Evolutionary conservation across 2,797 vertebrate species (phyloP).

Genomic region (Anniella stebbinsi): DNA sequence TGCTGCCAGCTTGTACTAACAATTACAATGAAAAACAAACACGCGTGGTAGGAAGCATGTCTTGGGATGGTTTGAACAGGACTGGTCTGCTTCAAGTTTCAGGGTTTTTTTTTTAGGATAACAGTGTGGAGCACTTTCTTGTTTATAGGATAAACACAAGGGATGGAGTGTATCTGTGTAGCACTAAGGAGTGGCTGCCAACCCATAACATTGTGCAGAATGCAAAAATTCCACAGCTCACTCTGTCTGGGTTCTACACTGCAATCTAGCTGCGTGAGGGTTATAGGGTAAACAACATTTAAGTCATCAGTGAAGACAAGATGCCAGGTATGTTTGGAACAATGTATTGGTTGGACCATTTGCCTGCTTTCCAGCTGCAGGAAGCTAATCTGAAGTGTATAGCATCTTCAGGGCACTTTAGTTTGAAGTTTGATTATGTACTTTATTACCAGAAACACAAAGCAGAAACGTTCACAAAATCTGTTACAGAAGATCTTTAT

Average conservation of each 20-base stretch:
- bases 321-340: constrained; percentile 59
- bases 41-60: constrained; percentile 74
- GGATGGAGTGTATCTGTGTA: constrained; percentile 72
- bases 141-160: constrained; percentile 83
- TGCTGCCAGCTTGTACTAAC: constrained; percentile 79
- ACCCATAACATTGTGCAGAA: constrained; percentile 77
- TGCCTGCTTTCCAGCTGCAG: constrained; percentile 37
- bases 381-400: constrained; percentile 17
- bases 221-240: constrained; percentile 63
- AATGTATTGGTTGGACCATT: constrained; percentile 42
- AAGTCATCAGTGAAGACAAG: constrained; percentile 57
- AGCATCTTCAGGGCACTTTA: constrained; percentile 16
- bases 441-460: background rate
- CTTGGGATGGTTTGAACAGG: constrained; percentile 82
- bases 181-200: constrained; percentile 71
- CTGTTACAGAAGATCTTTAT: background rate
- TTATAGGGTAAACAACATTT: constrained; percentile 71
- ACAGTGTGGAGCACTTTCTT: constrained; percentile 77
- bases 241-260: constrained; percentile 45
- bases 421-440: constrained; percentile 4
- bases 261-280: constrained; percentile 55
- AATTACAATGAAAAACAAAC: constrained; percentile 78
- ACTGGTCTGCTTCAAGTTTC: constrained; percentile 77
- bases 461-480: background rate
- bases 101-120: constrained; percentile 78